Evolutionary conservation across 2,797 vertebrate species (phyloP), one percentile per base, ranked within the genome.

Genomic region (Cheracebus regulus): DNA sequence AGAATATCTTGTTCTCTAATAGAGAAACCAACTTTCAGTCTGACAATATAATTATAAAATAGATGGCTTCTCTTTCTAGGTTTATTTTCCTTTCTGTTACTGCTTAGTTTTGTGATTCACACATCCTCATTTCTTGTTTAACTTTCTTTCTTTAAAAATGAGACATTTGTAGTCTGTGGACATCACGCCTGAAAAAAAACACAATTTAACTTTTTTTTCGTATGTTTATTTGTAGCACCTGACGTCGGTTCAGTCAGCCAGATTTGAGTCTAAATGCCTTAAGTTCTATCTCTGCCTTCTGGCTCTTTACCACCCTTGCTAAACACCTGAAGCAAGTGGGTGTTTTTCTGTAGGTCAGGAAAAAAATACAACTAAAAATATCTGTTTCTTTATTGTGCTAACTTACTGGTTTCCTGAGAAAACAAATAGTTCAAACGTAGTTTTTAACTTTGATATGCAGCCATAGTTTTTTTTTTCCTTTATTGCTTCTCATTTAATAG

Each of bases 101-200:
- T 89, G 24, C n/a, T 87, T 90, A 61, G 17, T 57, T 96, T 67
- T 61, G 17, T 84, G 13, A 15, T 30, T 97, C 83, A 91, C 70
- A 87, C 55, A 64, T 72, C 73, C 87, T 36, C 28, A 13, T 91
- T 44, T 50, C 39, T 94, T 88, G 26, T 36, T 94, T 88, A 33
- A n/a, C 81, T 92, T 96, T 41, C 15, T 90, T 70, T 78, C 48
- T 81, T 90, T 96, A 95, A 95, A 94, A 95, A 91, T 72, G 84
- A 92, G 52, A 83, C 11, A 52, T 4, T 93, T 86, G 46, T n/a
- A 67, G 41, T 89, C 36, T 93, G 55, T 95, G 94, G 90, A 93
- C 70, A 89, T 28, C 24, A 78, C 17, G 20, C 3, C 70, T 96
- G 78, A 50, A 28, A 92, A 55, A 97, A 93, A 92, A 91, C 9